These are phyloP conservation scores for Drosophila testacea DNA, from an alignment of 2,888 invertebrate genomes.

Conservation along the genomic window DNA sequence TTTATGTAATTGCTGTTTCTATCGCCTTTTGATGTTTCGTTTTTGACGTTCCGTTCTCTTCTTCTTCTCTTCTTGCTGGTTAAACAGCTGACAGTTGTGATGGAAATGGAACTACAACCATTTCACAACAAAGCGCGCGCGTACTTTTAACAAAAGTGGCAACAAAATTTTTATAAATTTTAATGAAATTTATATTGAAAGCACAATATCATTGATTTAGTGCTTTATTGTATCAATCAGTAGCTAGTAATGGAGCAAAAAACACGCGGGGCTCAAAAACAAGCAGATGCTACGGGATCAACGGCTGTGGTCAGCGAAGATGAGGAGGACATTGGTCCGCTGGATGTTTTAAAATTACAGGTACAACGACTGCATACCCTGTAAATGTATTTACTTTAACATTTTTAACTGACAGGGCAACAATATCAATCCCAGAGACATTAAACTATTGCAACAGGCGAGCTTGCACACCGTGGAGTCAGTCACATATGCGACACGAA, in stretches of 20 bases:
- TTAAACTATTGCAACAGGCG: slow-evolving; percentile 96
- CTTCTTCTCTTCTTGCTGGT: neutral
- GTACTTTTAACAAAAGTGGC: slow-evolving; percentile 33
- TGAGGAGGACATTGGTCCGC: slow-evolving; percentile 90
- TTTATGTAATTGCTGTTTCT: slow-evolving; percentile 66
- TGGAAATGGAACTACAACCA: slow-evolving; percentile 30
- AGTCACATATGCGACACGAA: slow-evolving; percentile 97
- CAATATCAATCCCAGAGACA: slow-evolving; percentile 95
- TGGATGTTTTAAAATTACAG: slow-evolving; percentile 90
- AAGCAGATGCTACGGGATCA: slow-evolving; percentile 84
- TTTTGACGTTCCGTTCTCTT: slow-evolving; percentile 8
- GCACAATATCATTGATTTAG: slow-evolving; percentile 5
- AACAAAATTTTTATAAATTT: slow-evolving; percentile 15
- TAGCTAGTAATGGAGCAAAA: slow-evolving; percentile 50
- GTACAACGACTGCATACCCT: slow-evolving; percentile 84
- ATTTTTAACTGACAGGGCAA: slow-evolving; percentile 88
- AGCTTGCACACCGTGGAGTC: slow-evolving; percentile 98
- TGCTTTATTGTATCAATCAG: slow-evolving; percentile 1
- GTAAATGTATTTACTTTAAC: neutral
- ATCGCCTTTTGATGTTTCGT: slow-evolving; percentile 20
- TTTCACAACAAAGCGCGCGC: slow-evolving; percentile 60
- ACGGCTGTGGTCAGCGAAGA: slow-evolving; percentile 86
- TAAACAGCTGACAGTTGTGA: slow-evolving; percentile 16
- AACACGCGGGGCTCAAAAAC: slow-evolving; percentile 47
- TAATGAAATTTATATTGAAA: slow-evolving; percentile 15